Conservation (phyloP, 2,113 vertebrate genomes). For the Upupa epops region DNA sequence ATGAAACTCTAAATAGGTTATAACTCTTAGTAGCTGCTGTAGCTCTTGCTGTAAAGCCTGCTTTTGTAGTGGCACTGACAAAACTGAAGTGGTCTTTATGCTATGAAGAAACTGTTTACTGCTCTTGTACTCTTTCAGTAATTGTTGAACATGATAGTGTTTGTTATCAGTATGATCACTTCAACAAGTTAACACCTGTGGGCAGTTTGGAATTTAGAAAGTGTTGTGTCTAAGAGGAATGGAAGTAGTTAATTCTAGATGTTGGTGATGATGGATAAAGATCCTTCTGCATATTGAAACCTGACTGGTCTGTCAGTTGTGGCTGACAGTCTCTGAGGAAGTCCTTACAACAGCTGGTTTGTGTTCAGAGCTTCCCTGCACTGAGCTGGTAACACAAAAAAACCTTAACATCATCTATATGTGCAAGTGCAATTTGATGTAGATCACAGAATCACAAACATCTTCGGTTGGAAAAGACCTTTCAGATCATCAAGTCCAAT, state of each 20-base stretch:
- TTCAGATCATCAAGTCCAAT: too few species aligned
- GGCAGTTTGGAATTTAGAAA: background rate
- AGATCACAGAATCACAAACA: background rate
- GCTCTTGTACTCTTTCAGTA: background rate
- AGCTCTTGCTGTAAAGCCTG: background rate
- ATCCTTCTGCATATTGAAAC: background rate
- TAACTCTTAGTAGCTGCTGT: background rate
- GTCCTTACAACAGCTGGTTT: background rate
- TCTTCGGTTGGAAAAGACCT: too few species aligned
- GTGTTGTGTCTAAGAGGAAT: background rate
- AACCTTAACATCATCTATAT: background rate
- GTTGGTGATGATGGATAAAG: background rate
- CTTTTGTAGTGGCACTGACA: background rate
- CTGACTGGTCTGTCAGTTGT: background rate
- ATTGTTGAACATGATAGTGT: accelerated
- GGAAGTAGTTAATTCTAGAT: background rate
- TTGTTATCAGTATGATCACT: background rate
- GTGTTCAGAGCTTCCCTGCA: background rate
- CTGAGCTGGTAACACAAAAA: background rate
- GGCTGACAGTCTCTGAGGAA: background rate
- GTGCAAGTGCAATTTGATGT: background rate
- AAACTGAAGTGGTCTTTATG: background rate
- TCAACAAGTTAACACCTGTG: background rate
- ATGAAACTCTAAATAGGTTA: background rate
- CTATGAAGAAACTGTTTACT: background rate